Base-by-base conservation (phyloP, 2,113 vertebrate genomes). In the Melierax canorus region DNA sequence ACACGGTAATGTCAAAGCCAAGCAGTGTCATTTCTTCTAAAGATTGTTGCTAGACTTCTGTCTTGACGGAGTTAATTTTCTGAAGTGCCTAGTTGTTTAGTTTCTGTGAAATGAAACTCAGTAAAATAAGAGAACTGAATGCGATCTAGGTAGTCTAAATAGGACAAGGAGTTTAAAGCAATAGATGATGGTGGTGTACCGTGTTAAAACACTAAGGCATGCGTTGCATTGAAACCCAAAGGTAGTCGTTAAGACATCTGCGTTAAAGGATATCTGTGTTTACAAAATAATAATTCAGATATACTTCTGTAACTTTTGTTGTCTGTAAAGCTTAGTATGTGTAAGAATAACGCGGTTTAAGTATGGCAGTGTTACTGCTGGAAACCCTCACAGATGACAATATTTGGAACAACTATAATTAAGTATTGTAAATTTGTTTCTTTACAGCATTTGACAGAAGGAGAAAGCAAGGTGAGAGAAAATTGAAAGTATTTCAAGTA, bases 401-500 rank as follows among this genome's bases (percentile, higher is more conserved):
- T 12, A 12, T 6, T 17, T 78, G 60, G 30, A 56, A 30, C 11
- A 75, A 5, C 15, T 72, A 5, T 5, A 5, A 34, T 32, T 3
- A 5, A 66, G 17, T 14, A 21, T 7, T 75, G 30, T 56, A 15
- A 24, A 68, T 68, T 24, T 19, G 8, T 63, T 82, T 72, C 56
- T 95, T 94, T 84, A 20, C 78, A n/a, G 30, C 7, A 4, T 82
- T 92, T 88, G 55, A 72, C 66, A 86, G 72, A 50, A 90, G 80
- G 81, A 78, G 67, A 92, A 87, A 90, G 85, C 68, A 60, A 83
- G 50, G n/a, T 72, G 91, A 96, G 84, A 63, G 67, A 55, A 91
- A 86, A 96, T 86, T 15, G 66, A 3, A 93, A 95, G 71, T 66
- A 59, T 90, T 91, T 94, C 71, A 63, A 22, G 46, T 85, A 6